Evolutionary conservation across 2,888 invertebrate genomes (phyloP), one percentile per base, ranked within the genome.

Genomic region (Heliconius hortense): DNA sequence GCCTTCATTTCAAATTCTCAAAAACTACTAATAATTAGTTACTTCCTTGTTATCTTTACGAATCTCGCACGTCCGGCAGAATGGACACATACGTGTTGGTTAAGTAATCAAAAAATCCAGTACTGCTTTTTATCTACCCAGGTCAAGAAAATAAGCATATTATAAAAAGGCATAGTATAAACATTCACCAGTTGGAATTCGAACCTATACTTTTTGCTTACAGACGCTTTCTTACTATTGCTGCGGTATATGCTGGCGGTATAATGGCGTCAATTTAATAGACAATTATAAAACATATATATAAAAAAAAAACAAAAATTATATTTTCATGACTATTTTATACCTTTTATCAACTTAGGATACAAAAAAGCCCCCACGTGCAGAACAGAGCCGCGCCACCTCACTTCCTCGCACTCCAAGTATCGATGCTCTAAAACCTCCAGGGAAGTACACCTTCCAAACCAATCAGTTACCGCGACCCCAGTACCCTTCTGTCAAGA

Each of bases 401-500:
- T 82, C 89, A 1, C 84, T 79, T 4, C 81, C 89, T 2, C 86
- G 92, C 74, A 39, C 82, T 84, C 28, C 85, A 87, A 82, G 90
- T 80, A 76, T 90, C 82, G 85, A 95, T 84, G 80, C 87, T 88
- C 77, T 86, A 86, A 83, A 89, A 81, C 83, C 91, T 76, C 84
- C 94, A 75, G 86, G 94, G 81, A 86, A 94, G 84, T 88, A 94
- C 87, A 87, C 93, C 82, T 87, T 94, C 92, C 96, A 96, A 87
- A 96, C 96, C 48, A 96, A 96, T 75, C 96, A 97, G 84, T 90
- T 97, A 80, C 97, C 97, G 0, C 92, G 95, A 77, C 97, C 97
- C 0, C 97, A 97, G 88, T 96, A 95, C 83, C 94, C 94, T 15
- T 84, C 92, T 60, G 94, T 94, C 79, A 95, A 95, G 85, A 90